These are phyloP conservation scores for Euthynnus affinis DNA, from an alignment of 2,797 vertebrate species.

Conservation along the genomic window DNA sequence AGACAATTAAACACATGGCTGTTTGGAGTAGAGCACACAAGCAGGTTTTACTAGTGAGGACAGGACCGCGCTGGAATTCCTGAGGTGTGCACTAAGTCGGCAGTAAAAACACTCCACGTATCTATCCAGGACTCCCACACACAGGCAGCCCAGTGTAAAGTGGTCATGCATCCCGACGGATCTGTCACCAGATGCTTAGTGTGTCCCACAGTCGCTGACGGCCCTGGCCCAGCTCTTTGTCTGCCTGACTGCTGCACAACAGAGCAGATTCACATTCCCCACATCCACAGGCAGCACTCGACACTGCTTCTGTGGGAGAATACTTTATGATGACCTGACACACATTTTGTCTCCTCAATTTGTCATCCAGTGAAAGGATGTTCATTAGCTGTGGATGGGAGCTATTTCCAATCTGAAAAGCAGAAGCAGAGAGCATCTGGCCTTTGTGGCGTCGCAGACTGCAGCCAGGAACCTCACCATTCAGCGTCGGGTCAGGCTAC, in stretches of 20 bases:
- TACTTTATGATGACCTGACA: constrained; percentile 61
- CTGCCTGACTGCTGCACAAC: constrained; percentile 75
- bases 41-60: constrained; percentile 82
- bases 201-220: constrained; percentile 82
- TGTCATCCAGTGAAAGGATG: constrained; percentile 69
- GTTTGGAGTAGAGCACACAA: constrained; percentile 65
- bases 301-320: constrained; percentile 55
- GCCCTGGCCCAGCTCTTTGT: constrained; percentile 80
- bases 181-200: constrained; percentile 84
- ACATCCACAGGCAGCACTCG: constrained; percentile 63
- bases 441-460: constrained; percentile 33
- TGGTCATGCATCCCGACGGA: constrained; percentile 83
- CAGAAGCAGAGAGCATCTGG: constrained; percentile 15
- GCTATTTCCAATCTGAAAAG: constrained; percentile 30
- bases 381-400: constrained; percentile 63
- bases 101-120: constrained; percentile 80
- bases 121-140: constrained; percentile 60
- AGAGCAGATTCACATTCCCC: constrained; percentile 78
- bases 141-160: constrained; percentile 80
- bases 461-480: constrained; percentile 22
- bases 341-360: constrained; percentile 67
- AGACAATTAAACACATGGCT: constrained; percentile 69
- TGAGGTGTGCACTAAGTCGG: constrained; percentile 74
- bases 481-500: constrained; percentile 29
- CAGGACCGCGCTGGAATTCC: constrained; percentile 82